Evolutionary conservation across 1,140 invertebrate species (phyloP), one percentile per base, ranked within the genome.

Genomic region (Magallana angulata): DNA sequence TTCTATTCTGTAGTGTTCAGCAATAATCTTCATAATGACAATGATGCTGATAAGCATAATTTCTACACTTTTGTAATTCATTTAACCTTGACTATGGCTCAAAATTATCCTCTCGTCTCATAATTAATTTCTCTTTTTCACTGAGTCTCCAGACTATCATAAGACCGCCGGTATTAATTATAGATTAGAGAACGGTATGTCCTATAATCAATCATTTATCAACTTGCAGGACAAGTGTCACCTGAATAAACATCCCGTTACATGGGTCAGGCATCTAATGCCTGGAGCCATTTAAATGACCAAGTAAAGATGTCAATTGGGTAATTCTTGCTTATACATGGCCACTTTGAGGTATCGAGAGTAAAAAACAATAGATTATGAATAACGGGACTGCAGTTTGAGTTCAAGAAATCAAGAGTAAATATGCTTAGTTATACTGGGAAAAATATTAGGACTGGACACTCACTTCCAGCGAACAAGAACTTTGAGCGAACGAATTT

Each of bases 211-310:
- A 64, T 64, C 60, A 16, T 7, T 64, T 64, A 64, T 64, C 60
- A 64, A 16, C 60, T 64, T 64, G 60, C 60, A 64, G 60, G 16
- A 64, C 18, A 64, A 64, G 60, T 64, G 2, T 64, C 60, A 16
- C 60, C 60, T 64, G 60, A 64, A 64, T 64, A 64, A 64, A 64
- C 60, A 64, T 64, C 60, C 14, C 60, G 60, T 64, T 64, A n/a
- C 60, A 64, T 14, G 60, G 16, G 60, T n/a, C 60, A 16, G 12
- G 60, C 14, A 18, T 64, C 60, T 64, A n/a, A 16, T 7, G 60
- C 60, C 60, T 64, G 14, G 60, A 18, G 60, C 60, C 60, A 64
- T 64, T 64, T 48, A 64, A 64, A 64, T 64, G 60, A n/a, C 60
- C 60, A 16, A 24, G 24, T 24, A 0, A 24, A 24, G 60, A 14